These are phyloP conservation scores for Enteromius radiatus DNA, from an alignment of 2,797 vertebrate species.

Conservation along the genomic window DNA sequence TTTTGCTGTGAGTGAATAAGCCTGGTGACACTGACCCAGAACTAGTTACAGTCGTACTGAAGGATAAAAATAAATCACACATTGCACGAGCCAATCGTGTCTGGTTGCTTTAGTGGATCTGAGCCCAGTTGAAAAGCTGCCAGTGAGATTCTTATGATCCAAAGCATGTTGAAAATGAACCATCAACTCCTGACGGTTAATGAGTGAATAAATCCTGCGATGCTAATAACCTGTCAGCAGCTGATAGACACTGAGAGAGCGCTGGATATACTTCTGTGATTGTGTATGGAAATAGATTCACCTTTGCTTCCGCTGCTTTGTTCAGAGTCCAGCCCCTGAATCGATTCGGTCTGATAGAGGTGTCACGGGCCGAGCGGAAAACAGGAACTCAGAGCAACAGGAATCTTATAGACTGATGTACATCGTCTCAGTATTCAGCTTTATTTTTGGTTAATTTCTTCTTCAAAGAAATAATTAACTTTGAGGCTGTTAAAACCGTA, in stretches of 20 bases:
- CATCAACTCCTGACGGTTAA: conserved; percentile 13
- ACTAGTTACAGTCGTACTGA: background rate
- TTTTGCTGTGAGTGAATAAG: background rate
- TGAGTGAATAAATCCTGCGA: conserved; percentile 24
- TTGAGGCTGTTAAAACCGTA: conserved; percentile 15
- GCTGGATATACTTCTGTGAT: conserved; percentile 73
- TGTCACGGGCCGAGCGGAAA: conserved; percentile 62
- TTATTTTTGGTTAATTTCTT: conserved; percentile 2
- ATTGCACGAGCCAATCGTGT: background rate
- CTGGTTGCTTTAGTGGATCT: background rate
- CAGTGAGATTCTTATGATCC: background rate
- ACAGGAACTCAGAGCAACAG: background rate
- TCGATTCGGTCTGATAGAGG: conserved; percentile 76
- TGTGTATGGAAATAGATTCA: conserved; percentile 80
- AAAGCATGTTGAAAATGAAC: background rate
- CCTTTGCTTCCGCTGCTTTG: conserved; percentile 62
- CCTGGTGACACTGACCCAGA: background rate
- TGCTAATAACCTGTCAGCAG: conserved; percentile 12
- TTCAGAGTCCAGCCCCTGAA: conserved; percentile 66
- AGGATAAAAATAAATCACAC: background rate
- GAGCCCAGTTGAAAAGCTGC: conserved; percentile 13
- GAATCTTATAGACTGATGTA: background rate
- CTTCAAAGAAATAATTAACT: conserved; percentile 8
- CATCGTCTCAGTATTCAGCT: conserved; percentile 63
- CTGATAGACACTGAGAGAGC: conserved; percentile 56